phyloP scores from a whole-genome alignment of 2,888 invertebrate species.

The Uropetala carovei region DNA sequence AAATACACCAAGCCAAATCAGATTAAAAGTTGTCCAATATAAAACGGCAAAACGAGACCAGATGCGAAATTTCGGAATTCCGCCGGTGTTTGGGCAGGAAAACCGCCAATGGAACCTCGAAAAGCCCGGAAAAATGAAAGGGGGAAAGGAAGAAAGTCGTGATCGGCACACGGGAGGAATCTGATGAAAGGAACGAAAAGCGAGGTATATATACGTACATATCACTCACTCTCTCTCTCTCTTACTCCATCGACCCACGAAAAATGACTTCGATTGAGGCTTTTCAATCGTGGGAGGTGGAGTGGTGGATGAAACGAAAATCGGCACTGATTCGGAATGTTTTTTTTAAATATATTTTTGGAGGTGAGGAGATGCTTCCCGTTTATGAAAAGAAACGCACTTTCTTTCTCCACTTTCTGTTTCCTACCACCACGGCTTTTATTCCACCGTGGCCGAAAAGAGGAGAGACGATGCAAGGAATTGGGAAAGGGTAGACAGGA shows the following conservation, averaged over 20 bases:
- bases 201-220: background rate
- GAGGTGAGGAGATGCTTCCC: background rate
- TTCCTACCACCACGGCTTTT: background rate
- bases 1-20: too few species aligned
- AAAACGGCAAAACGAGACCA: too few species aligned
- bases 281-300: background rate
- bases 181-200: background rate
- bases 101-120: background rate
- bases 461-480: too few species aligned
- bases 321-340: background rate
- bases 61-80: background rate
- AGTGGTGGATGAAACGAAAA: background rate
- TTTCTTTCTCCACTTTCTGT: background rate
- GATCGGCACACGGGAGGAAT: background rate
- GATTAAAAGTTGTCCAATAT: too few species aligned
- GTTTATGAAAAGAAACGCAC: background rate
- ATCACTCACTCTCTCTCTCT: background rate
- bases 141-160: background rate
- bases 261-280: slow-evolving; percentile 10
- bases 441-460: too few species aligned
- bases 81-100: background rate
- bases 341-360: background rate
- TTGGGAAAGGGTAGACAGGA: too few species aligned
- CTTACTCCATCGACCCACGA: background rate
- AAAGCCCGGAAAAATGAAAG: background rate